Percentiles rank a stretch among this genome's conserved stretches.
Evolutionary conservation across 2,113 vertebrate genomes (phyloP).

Genomic region (Mus spicilegus): DNA sequence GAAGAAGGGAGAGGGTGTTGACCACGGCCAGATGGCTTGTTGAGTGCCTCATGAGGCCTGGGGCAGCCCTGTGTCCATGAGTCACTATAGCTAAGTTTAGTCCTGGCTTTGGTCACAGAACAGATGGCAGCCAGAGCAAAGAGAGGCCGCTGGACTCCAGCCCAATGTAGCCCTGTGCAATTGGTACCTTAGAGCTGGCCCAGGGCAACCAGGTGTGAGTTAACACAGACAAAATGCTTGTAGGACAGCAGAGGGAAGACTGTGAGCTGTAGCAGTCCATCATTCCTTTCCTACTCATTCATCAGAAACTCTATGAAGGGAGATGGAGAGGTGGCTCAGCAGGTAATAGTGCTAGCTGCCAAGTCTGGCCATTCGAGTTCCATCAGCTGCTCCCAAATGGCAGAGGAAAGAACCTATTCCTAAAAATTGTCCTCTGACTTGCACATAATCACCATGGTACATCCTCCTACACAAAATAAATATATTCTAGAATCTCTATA

Average conservation of each 20-base stretch:
- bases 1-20: neutral
- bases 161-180: neutral
- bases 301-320: neutral
- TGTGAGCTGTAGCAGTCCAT: neutral
- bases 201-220: neutral
- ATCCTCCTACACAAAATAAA: neutral
- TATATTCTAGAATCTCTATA: neutral
- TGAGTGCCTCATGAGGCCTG: constrained; percentile 23
- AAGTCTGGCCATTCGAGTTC: neutral
- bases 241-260: neutral
- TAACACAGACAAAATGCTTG: neutral
- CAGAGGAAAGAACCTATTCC: neutral
- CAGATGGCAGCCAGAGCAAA: constrained; percentile 62
- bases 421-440: neutral
- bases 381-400: neutral
- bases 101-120: constrained; percentile 54
- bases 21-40: constrained; percentile 12
- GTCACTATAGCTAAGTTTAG: constrained; percentile 73
- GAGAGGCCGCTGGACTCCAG: constrained; percentile 25
- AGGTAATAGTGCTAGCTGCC: neutral
- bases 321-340: neutral
- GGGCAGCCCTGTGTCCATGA: constrained; percentile 36
- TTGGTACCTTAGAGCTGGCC: neutral
- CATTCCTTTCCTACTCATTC: neutral
- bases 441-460: neutral